phyloP scores from a whole-genome alignment of 2,797 vertebrate genomes.

The Thamnophis elegans region DNA sequence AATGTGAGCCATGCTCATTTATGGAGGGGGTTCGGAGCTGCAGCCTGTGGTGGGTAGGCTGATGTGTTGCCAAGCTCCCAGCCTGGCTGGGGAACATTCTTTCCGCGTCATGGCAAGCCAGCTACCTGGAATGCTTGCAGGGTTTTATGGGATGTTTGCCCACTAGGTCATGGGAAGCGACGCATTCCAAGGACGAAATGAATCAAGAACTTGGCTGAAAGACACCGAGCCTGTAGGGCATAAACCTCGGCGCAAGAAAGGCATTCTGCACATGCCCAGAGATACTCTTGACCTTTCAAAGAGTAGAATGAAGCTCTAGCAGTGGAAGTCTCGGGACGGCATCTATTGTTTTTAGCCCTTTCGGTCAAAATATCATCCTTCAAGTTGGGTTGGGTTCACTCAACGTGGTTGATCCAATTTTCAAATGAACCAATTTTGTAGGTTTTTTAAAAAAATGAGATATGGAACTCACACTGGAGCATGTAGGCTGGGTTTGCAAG shows the following conservation, averaged over 20 bases:
- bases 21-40: background rate
- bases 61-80: background rate
- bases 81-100: background rate
- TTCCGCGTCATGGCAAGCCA: background rate
- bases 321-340: background rate
- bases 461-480: background rate
- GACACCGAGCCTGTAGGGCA: background rate
- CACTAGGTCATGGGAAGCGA: background rate
- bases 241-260: background rate
- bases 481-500: background rate
- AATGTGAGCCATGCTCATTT: background rate
- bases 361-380: background rate
- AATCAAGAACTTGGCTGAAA: background rate
- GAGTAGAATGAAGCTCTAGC: background rate
- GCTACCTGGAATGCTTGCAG: background rate
- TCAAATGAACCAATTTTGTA: background rate
- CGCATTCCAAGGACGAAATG: background rate
- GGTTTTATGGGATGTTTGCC: conserved; percentile 5
- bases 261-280: background rate
- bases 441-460: background rate
- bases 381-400: background rate
- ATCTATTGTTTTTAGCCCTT: background rate
- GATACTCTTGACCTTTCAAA: background rate
- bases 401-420: background rate
- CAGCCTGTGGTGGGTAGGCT: background rate